These are phyloP conservation scores for Herpetotheres cachinnans DNA, from an alignment of 2,113 vertebrate genomes.

Conservation along the genomic window DNA sequence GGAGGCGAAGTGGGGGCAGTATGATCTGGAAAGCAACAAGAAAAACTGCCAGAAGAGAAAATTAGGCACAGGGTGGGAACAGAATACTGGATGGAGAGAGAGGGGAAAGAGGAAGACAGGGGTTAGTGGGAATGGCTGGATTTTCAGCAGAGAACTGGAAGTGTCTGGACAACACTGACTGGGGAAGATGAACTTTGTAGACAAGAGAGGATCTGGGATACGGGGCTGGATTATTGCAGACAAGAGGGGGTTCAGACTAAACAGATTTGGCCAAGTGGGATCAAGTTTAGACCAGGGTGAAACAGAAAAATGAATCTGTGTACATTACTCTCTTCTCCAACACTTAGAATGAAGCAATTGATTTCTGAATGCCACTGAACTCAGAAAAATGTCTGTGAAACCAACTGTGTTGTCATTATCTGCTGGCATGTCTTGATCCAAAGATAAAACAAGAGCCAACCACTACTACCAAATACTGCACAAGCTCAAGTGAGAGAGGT, in stretches of 20 bases:
- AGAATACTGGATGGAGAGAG: background rate
- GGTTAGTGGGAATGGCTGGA: background rate
- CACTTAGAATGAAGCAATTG: background rate
- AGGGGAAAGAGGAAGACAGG: background rate
- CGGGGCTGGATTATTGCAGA: background rate
- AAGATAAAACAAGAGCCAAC: background rate
- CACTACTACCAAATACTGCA: background rate
- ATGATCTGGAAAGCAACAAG: background rate
- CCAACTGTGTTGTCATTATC: background rate
- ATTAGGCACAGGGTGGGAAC: background rate
- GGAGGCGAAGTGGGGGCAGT: background rate
- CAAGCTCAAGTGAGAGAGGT: background rate
- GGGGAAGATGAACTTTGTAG: background rate
- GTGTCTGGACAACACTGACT: background rate
- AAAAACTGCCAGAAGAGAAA: background rate
- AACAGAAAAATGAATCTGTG: background rate
- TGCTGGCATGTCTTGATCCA: background rate
- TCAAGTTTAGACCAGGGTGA: background rate
- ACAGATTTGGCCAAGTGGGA: background rate
- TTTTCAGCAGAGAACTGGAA: background rate
- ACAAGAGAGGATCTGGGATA: background rate
- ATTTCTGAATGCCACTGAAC: background rate
- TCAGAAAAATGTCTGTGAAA: background rate
- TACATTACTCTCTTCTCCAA: background rate
- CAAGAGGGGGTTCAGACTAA: background rate